Evolutionary conservation across 2,888 invertebrate genomes (phyloP).

Genomic region (Eilema sororculum): DNA sequence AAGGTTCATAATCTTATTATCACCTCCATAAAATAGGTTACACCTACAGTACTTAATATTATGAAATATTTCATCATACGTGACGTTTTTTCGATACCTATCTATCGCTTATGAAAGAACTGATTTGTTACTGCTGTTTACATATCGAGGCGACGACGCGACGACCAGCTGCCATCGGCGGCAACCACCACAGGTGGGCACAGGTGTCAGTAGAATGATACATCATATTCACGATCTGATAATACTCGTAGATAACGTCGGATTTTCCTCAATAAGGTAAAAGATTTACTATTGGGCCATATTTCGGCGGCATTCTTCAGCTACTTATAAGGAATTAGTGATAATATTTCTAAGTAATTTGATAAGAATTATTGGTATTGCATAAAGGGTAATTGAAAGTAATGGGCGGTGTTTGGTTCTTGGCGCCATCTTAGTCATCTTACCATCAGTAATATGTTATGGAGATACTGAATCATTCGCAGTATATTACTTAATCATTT

Average conservation of each 20-base stretch:
- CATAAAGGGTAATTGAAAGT: neutral
- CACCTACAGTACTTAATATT: slow-evolving; percentile 1
- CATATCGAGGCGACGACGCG: neutral
- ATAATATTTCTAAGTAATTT: slow-evolving; percentile 3
- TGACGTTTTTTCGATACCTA: neutral
- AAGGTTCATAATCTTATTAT: neutral
- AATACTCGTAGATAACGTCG: neutral
- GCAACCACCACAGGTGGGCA: neutral
- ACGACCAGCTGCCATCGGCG: neutral
- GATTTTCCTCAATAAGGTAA: slow-evolving; percentile 5
- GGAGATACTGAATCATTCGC: neutral
- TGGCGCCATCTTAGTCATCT: slow-evolving; percentile 12
- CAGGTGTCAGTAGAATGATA: slow-evolving; percentile 10
- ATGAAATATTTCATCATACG: slow-evolving; percentile 10
- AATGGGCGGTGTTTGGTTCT: neutral
- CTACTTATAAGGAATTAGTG: slow-evolving; percentile 6
- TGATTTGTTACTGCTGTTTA: neutral
- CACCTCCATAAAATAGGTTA: neutral
- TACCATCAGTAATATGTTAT: neutral
- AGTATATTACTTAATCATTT: neutral
- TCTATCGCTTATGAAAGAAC: neutral
- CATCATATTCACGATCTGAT: neutral
- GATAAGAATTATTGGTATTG: neutral
- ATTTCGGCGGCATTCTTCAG: neutral
- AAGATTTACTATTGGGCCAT: neutral